Evolutionary conservation across 1,140 invertebrate species (phyloP), one percentile per base, ranked within the genome.

Genomic region (Vollenhovia emeryi): DNA sequence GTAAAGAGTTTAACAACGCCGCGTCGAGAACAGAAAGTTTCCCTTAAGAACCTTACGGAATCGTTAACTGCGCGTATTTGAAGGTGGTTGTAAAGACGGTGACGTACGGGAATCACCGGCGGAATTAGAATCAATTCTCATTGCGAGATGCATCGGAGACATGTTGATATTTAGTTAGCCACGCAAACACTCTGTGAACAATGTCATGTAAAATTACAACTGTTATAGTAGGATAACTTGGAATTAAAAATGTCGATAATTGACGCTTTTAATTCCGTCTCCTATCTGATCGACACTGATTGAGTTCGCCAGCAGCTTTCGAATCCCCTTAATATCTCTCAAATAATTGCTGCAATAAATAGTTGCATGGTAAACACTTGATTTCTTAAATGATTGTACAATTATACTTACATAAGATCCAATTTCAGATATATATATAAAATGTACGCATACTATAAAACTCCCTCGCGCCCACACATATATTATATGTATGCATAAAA

Each of bases 1-100:
- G 92, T 93, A 92, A 93, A 93, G 91, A 93, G 90, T 93, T 93
- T 93, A 93, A 93, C 91, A 92, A 90, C 89, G 86, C 76, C 78
- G 86, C 82, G 84, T 84, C 76, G 86, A 85, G 85, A 89, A 82
- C 86, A 86, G 90, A 92, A 90, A 91, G 86, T 88, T 89, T 91
- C 74, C 89, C 90, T 90, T 89, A 89, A 93, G 87, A 86, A 75
- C 90, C 85, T 91, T 91, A 90, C 85, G 90, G 86, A 92, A 93
- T 92, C 91, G 91, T 93, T 93, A 92, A 92, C 91, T 89, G 90
- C 89, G 88, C 89, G 90, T 92, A 93, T 92, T 92, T 92, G 89
- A 92, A 75, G 84, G 64, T 83, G 84, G 91, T 86, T 90, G 86
- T 92, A 92, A 92, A 92, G 88, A 85, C 85, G 87, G 59, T 66